These are phyloP conservation scores for Eupithecia pulchellata DNA, from an alignment of 2,888 invertebrate species.

Conservation along the genomic window DNA sequence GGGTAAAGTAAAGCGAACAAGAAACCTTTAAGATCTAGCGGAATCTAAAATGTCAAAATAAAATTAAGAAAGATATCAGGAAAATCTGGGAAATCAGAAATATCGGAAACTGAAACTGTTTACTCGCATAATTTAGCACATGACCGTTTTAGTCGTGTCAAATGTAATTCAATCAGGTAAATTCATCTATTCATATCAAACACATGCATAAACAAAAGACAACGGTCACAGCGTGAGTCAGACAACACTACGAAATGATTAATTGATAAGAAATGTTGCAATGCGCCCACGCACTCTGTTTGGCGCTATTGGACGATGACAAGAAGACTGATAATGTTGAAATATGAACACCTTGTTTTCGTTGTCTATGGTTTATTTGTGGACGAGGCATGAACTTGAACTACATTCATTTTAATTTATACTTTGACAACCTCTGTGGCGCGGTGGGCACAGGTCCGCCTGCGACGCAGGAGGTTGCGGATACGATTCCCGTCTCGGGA, in stretches of 20 bases:
- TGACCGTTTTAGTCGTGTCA: no score
- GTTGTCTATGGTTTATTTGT: slow-evolving; percentile 7
- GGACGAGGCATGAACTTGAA: slow-evolving; percentile 7
- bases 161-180: not conserved
- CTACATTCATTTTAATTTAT: not conserved
- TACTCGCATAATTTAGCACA: not conserved
- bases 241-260: slow-evolving; percentile 27
- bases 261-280: slow-evolving; percentile 35
- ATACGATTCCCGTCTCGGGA: no score
- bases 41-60: not conserved
- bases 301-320: slow-evolving; percentile 18
- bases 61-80: not conserved
- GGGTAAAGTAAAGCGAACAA: no score
- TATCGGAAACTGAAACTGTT: not conserved
- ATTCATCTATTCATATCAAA: not conserved
- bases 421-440: no score
- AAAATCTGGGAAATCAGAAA: not conserved
- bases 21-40: no score
- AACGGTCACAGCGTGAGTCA: slow-evolving; percentile 30
- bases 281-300: slow-evolving; percentile 23
- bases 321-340: slow-evolving; percentile 24
- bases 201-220: slow-evolving; percentile 6
- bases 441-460: no score
- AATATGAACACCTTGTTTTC: slow-evolving; percentile 18
- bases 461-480: no score